Base-by-base conservation (phyloP, 2,888 invertebrate genomes). In the Pachliopta kotzebuea region DNA sequence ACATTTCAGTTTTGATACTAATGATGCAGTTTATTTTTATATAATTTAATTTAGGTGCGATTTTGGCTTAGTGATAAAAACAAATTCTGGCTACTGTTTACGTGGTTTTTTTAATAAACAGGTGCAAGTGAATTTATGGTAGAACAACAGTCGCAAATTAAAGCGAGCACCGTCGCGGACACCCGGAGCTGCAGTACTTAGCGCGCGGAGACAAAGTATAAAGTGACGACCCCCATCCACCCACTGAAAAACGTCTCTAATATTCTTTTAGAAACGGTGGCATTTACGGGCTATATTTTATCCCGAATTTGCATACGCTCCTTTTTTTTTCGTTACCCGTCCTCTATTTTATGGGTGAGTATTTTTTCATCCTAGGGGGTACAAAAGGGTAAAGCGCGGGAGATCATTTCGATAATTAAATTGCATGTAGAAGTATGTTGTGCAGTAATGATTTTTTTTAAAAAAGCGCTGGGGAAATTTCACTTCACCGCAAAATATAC, bases 231-330 rank as follows among this genome's bases (percentile, higher is more conserved):
- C 86, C 92, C 91, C 88, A 87, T 65, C 73, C 76, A 73, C 92
- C 92, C 92, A 90, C 92, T 91, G 92, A 90, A 92, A 92, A 92
- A 92, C 91, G 92, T 90, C 91, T 92, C 92, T 92, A 92, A 92
- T 92, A 92, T 92, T 92, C 92, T 92, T 92, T 92, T 92, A 91
- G 92, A 92, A 92, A 92, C 92, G 91, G 91, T 91, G 92, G 92
- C 92, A 92, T 92, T 92, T 92, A 92, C 92, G 92, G 92, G 92
- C 92, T 92, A 92, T 92, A 92, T 92, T 92, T 92, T 92, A 92
- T 92, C 92, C 92, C 84, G 92, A 92, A 92, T 92, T 92, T 92
- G 92, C 92, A 92, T 92, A 92, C 92, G 91, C 92, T 91, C 89
- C 88, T 92, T 37, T 37, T 37, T 92, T 82, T 88, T 90, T 86